Base-by-base conservation (phyloP, 2,797 vertebrate species). In the Choloepus didactylus region DNA sequence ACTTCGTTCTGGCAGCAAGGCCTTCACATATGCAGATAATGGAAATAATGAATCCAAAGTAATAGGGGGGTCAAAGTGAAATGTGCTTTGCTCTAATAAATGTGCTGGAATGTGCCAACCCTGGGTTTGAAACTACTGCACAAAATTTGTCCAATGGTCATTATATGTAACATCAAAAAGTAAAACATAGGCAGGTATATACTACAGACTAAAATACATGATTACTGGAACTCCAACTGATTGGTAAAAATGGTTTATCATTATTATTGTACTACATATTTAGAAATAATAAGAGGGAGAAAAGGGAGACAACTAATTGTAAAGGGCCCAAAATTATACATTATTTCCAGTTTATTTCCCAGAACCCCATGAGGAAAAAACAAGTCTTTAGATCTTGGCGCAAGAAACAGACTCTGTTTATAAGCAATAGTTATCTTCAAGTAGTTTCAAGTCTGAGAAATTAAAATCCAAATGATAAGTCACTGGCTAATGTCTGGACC, bases 401-500 rank as follows among this genome's bases (percentile, higher is more conserved):
- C 21, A 25, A 38, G n/a, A 23, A 75, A 62, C 4, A 60, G 69
- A 60, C 5, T 60, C 41, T 23, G 19, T 46, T 60, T 41, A 31
- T 60, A 75, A 49, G 35, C 21, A 62, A 29, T 3, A 70, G 54
- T 16, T 54, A 86, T 70, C n/a, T 56, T 56, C 44, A 59, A 59
- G 25, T 5, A 41, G 11, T 51, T 44, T 60, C 29, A 11, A 27
- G 29, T 4, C 35, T 59, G 41, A 31, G 60, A 73, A 31, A 38
- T 29, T 23, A 18, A 35, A 87, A 10, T 8, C n/a, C 29, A 73
- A 35, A 31, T 31, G 16, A 7, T 49, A 49, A 44, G n/a, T 62
- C 79, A 41, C 23, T 54, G 64, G 31, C 64, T 69, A 69, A 72
- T 44, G 10, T 1, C 10, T 72, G 97, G 96, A 86, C n/a, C 27